Percentiles rank a stretch among this genome's conserved stretches.
Evolutionary conservation across 1,140 invertebrate species (phyloP).

Genomic region (Bombus waltoni): DNA sequence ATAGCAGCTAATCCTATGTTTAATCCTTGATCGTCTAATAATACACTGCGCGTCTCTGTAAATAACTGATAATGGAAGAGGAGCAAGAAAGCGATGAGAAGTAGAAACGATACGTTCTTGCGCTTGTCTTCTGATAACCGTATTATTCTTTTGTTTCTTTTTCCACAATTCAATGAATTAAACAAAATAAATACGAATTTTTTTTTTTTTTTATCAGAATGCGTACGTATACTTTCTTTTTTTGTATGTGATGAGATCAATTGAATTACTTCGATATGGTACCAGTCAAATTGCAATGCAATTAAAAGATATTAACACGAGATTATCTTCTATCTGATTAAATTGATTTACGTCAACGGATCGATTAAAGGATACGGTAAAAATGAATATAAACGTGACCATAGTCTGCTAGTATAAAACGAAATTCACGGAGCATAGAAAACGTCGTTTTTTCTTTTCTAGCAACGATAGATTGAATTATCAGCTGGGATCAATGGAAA

Average conservation of each 20-base stretch:
- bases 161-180: neutral
- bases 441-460: neutral
- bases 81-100: neutral
- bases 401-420: no score
- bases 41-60: neutral
- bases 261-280: neutral
- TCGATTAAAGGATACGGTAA: no score
- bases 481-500: neutral
- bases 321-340: neutral
- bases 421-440: neutral
- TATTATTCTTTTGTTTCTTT: neutral
- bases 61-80: conserved; percentile 14
- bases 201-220: neutral
- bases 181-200: neutral
- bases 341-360: neutral
- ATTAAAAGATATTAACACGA: neutral
- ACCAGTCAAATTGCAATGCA: neutral
- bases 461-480: neutral
- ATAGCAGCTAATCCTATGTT: neutral
- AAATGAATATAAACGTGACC: no score
- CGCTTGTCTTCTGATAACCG: conserved; percentile 18
- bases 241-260: no score
- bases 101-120: neutral
- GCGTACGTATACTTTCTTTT: neutral
- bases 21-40: neutral